Evolutionary conservation across 2,113 vertebrate genomes (phyloP).

Genomic region (Solenodon paradoxus): DNA sequence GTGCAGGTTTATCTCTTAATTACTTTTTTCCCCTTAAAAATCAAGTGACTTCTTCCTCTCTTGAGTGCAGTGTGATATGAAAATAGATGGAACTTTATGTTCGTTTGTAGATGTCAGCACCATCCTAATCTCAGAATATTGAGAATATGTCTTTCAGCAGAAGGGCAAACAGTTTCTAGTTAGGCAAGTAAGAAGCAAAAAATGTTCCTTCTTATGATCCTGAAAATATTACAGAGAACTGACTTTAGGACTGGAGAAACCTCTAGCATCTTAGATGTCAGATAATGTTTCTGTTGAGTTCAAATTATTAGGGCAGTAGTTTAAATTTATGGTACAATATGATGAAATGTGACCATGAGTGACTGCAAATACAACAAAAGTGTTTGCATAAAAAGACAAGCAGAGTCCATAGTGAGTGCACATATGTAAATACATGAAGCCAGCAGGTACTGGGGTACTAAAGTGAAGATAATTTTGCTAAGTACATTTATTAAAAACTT

Average conservation of each 20-base stretch:
- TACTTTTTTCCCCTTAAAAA: background rate
- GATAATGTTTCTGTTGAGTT: background rate
- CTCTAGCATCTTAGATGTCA: constrained; percentile 10
- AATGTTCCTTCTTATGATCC: background rate
- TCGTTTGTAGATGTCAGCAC: background rate
- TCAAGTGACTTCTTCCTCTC: background rate
- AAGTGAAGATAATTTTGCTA: background rate
- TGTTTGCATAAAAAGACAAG: background rate
- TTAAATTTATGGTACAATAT: background rate
- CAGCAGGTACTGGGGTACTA: background rate
- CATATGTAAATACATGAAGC: background rate
- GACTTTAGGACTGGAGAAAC: background rate
- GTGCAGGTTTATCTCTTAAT: constrained; percentile 31
- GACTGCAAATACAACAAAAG: background rate
- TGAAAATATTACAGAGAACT: background rate
- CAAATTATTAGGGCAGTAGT: background rate
- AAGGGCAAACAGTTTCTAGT: background rate
- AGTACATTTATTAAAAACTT: background rate
- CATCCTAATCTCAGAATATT: background rate
- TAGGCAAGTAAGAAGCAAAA: background rate
- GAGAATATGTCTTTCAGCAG: background rate
- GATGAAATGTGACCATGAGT: background rate
- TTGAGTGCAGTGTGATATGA: background rate
- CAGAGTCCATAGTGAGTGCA: background rate
- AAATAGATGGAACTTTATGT: background rate